A percentile compares a stretch with the other conserved stretches of the same genome.
Conservation (phyloP, 2,888 invertebrate genomes). For the Pecten maximus region DNA sequence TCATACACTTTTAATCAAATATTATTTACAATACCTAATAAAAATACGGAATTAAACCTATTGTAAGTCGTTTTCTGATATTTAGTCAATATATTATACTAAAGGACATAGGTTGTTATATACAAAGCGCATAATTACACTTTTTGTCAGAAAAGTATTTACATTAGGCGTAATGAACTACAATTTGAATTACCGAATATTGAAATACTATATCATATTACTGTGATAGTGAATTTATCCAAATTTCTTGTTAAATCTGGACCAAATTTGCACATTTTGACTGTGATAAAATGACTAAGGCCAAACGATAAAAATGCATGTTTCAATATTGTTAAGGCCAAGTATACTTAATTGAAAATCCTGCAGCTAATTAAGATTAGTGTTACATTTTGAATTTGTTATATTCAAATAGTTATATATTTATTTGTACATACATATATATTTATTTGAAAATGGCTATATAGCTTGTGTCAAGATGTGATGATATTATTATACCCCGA, state of each 20-base stretch:
- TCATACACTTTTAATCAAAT: too few relatives aligned
- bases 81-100: too few relatives aligned
- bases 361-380: neutral
- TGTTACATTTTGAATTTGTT: neutral
- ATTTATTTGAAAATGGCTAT: slow-evolving; percentile 22
- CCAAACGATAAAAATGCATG: slow-evolving; percentile 2
- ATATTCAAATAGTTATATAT: slow-evolving; percentile 32
- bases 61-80: too few relatives aligned
- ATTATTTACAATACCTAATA: too few relatives aligned
- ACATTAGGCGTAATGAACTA: too few relatives aligned
- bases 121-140: too few relatives aligned
- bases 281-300: neutral
- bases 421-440: slow-evolving; percentile 33
- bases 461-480: slow-evolving; percentile 27
- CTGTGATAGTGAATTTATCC: neutral
- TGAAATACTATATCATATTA: too few relatives aligned
- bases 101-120: too few relatives aligned
- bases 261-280: neutral
- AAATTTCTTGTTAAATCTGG: neutral
- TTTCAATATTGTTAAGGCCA: neutral
- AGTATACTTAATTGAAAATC: neutral
- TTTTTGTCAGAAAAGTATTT: too few relatives aligned
- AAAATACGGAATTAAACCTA: too few relatives aligned
- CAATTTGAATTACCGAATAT: too few relatives aligned
- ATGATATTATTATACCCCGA: neutral